Evolutionary conservation across 2,888 invertebrate species (phyloP), one percentile per base, ranked within the genome.

Genomic region (Sphaerophoria rueppellii): DNA sequence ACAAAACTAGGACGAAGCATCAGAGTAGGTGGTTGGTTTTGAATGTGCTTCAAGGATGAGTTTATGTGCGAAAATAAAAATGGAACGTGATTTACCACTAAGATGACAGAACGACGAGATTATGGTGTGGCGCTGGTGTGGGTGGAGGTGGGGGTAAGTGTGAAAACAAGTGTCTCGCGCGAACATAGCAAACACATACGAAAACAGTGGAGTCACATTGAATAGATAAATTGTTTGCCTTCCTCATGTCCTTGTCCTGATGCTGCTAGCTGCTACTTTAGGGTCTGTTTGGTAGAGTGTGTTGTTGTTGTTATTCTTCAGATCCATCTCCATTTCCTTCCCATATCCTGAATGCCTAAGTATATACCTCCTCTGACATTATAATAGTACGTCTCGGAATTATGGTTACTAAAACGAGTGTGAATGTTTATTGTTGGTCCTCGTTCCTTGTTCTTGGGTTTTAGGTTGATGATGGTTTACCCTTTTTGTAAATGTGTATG

Each of bases 221-320:
- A 74, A 75, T 67, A 75, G 83, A 83, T 83, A 80, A 83, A 82
- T 78, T 83, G 83, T 83, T 80, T 46, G 83, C 80, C 67, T 80
- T 83, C 80, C 79, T 83, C 83, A 79, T 61, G 57, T 82, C 40
- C 32, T 65, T 40, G 32, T 65, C 67, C 50, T 48, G 55, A 37
- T 50, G 48, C 7, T 58, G 63, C 6, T 24, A 6, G 37, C 40
- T 16, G 16, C 11, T 11, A 32, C 9, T 24, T 3, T 43, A 12
- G 9, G 12, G 16, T 57, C 43, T 69, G 63, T 70, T 37, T 57
- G 52, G 61, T 61, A 61, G 12, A 32, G 32, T 63, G 24, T 34
- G 35, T 63, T 70, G 65, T 55, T 63, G 57, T 67, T 43, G 43
- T 43, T 43, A 12, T 43, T 9, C 43, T 57, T 54, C 55, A 54